Conservation (phyloP, 2,888 invertebrate species). For the Shargacucullia verbasci region DNA sequence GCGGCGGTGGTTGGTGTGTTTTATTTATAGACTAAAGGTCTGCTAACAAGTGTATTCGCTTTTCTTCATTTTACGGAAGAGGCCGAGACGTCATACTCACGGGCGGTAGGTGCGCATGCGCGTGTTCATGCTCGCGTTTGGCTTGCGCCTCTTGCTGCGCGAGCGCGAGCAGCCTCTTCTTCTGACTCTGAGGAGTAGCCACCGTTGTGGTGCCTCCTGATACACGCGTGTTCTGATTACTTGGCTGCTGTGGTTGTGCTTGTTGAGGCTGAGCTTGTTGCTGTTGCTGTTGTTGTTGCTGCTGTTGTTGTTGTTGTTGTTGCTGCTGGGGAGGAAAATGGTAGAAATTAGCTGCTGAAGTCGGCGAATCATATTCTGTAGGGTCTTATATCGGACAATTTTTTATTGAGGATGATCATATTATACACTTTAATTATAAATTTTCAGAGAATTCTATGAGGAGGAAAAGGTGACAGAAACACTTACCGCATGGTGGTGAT, state of each 20-base stretch:
- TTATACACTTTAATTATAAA: too few relatives aligned
- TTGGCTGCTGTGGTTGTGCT: conserved; percentile 33
- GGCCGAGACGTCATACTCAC: conserved; percentile 41
- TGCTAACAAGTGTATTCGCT: too few relatives aligned
- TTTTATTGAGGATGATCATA: too few relatives aligned
- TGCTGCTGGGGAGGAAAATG: conserved; percentile 23
- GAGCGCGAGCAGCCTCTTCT: conserved; percentile 96
- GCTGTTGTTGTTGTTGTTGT: conserved; percentile 50
- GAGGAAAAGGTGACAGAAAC: not conserved
- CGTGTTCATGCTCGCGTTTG: conserved; percentile 86
- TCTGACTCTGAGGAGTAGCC: conserved; percentile 93
- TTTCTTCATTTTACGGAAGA: too few relatives aligned
- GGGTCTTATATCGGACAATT: too few relatives aligned
- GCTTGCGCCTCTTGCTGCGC: conserved; percentile 90
- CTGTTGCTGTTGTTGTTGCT: conserved; percentile 55
- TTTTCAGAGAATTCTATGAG: too few relatives aligned
- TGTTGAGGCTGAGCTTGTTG: conserved; percentile 56
- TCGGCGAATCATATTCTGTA: too few relatives aligned
- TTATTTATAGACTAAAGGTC: too few relatives aligned
- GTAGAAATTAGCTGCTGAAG: too few relatives aligned
- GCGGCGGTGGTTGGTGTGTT: too few relatives aligned
- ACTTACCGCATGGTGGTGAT: conserved; percentile 42
- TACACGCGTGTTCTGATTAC: conserved; percentile 9
- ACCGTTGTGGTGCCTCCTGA: conserved; percentile 53
- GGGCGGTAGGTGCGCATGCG: conserved; percentile 68